These are phyloP conservation scores for Atethmia centrago DNA, from an alignment of 2,888 invertebrate species.

Conservation along the genomic window DNA sequence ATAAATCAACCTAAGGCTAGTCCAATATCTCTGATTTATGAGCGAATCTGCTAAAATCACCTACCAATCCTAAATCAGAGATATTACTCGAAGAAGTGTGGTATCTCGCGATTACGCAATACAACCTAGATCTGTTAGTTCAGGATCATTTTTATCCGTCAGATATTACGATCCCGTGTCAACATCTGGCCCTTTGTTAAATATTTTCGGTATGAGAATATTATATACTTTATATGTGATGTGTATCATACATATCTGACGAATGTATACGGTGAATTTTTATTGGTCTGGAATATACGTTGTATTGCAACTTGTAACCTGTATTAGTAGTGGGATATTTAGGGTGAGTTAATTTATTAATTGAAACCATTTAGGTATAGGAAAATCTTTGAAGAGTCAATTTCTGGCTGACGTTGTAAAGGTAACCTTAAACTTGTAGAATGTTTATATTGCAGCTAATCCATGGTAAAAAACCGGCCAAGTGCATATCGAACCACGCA, in stretches of 20 bases:
- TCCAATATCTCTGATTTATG: constrained; percentile 41
- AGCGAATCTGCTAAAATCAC: constrained; percentile 10
- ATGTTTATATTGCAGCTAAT: no score
- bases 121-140: constrained; percentile 48
- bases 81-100: constrained; percentile 23
- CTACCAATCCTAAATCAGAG: constrained; percentile 12
- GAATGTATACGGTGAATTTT: background rate
- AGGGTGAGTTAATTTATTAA: no score
- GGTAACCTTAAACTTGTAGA: no score
- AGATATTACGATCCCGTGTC: constrained; percentile 57
- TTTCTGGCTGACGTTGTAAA: no score
- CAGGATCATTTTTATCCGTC: constrained; percentile 58
- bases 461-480: no score
- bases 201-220: constrained; percentile 36
- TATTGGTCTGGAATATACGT: background rate
- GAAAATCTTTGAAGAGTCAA: no score
- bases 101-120: constrained; percentile 23
- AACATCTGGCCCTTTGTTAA: constrained; percentile 56
- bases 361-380: no score
- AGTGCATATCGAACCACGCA: no score
- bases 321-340: no score
- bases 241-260: constrained; percentile 19
- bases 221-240: constrained; percentile 19
- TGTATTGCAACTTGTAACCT: background rate
- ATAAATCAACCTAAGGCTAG: constrained; percentile 22